Percentiles rank a stretch among this genome's conserved stretches.
phyloP scores from a whole-genome alignment of 53 echinoderm and acorn worm genomes.

The Stichopus horrens region DNA sequence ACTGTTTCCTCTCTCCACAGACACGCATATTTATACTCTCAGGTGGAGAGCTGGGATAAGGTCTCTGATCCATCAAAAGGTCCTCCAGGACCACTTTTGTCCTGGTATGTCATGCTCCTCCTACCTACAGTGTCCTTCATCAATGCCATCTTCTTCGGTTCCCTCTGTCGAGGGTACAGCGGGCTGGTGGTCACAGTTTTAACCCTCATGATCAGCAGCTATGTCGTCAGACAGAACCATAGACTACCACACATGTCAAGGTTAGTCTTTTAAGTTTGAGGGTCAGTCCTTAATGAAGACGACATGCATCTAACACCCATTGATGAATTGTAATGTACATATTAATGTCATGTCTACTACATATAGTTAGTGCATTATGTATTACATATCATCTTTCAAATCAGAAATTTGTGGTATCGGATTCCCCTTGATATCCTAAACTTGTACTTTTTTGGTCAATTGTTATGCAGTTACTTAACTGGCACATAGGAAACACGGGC shows the following conservation, averaged over 20 bases:
- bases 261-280: constrained; percentile 30
- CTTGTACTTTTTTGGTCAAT: too few species aligned
- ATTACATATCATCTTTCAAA: too few species aligned
- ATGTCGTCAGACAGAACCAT: constrained; percentile 66
- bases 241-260: constrained; percentile 75
- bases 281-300: not conserved
- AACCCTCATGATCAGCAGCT: constrained; percentile 51
- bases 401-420: too few species aligned
- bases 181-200: constrained; percentile 51
- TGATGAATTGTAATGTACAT: not conserved
- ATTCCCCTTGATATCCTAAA: too few species aligned
- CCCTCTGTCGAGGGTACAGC: constrained; percentile 47
- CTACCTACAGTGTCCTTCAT: constrained; percentile 68
- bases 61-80: constrained; percentile 57
- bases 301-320: not conserved
- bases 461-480: too few species aligned
- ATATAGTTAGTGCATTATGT: too few species aligned
- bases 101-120: constrained; percentile 82
- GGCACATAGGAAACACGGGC: too few species aligned
- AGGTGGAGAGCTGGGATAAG: constrained; percentile 68
- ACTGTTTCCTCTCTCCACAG: constrained; percentile 47
- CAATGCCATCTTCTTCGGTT: constrained; percentile 46
- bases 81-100: constrained; percentile 81
- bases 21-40: constrained; percentile 64
- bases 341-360: too few species aligned